Evolutionary conservation across 2,113 vertebrate species (phyloP).

Genomic region (Platichthys flesus): DNA sequence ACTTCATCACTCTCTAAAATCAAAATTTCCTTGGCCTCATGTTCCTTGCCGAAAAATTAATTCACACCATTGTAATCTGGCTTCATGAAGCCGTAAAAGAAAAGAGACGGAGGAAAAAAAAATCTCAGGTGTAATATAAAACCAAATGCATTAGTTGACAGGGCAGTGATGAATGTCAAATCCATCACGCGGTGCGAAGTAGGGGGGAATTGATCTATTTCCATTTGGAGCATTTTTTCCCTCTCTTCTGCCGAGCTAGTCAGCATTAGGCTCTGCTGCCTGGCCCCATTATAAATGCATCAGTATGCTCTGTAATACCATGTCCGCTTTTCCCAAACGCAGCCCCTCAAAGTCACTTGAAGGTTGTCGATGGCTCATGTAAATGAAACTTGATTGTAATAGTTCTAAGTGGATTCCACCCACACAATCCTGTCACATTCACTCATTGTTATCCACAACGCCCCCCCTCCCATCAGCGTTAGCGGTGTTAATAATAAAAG

Average conservation of each 20-base stretch:
- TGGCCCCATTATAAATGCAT: constrained; percentile 77
- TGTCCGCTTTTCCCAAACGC: constrained; percentile 73
- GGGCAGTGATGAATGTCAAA: constrained; percentile 77
- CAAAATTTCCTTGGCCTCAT: constrained; percentile 38
- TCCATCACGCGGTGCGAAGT: constrained; percentile 66
- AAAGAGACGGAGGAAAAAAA: constrained; percentile 34
- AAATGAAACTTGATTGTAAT: constrained; percentile 82
- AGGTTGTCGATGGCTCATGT: constrained; percentile 75
- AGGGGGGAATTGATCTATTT: constrained; percentile 71
- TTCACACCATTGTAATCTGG: constrained; percentile 70
- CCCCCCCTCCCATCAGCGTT: constrained; percentile 54
- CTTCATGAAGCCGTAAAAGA: constrained; percentile 68
- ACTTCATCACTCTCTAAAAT: constrained; percentile 41
- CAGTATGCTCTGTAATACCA: constrained; percentile 73
- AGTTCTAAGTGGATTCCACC: constrained; percentile 79
- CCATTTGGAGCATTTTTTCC: constrained; percentile 60
- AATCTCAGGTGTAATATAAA: constrained; percentile 76
- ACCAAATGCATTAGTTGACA: constrained; percentile 75
- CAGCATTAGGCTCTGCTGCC: constrained; percentile 61
- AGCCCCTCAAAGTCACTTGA: constrained; percentile 75
- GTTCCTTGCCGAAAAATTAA: constrained; percentile 38
- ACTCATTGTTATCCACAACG: constrained; percentile 72
- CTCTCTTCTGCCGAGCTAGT: constrained; percentile 38
- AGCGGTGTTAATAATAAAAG: constrained; percentile 79
- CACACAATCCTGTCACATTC: constrained; percentile 76